Conservation (phyloP, 2,113 vertebrate species). For the Catharus bicknelli region DNA sequence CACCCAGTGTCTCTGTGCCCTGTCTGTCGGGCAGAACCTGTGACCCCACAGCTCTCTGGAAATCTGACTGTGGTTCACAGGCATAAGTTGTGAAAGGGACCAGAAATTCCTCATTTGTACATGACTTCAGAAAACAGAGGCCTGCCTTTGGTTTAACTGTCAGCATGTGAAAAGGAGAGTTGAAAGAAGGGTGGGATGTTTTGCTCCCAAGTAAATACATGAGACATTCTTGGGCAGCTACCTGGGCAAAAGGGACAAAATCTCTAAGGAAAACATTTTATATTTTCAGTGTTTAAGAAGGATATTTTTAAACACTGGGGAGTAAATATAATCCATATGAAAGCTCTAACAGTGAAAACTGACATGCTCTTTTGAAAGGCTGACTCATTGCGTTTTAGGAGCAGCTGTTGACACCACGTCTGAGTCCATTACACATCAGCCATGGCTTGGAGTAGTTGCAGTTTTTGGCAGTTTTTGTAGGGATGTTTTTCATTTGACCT, state of each 20-base stretch:
- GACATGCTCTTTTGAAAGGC: constrained; percentile 29
- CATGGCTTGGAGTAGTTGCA: constrained; percentile 9
- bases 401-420: constrained; percentile 51
- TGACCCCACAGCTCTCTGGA: not conserved
- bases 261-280: not conserved
- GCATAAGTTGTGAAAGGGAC: not conserved
- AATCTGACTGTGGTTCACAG: not conserved
- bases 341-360: constrained; percentile 22
- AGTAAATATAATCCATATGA: constrained; percentile 30
- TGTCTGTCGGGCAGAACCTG: not conserved
- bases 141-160: not conserved
- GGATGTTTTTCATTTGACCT: constrained; percentile 60
- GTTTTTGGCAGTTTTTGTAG: constrained; percentile 44
- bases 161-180: not conserved
- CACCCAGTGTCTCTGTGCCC: not conserved
- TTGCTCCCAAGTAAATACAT: not conserved
- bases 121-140: not conserved
- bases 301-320: constrained; percentile 24
- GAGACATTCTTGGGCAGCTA: not conserved
- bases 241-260: not conserved
- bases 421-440: constrained; percentile 43
- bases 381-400: constrained; percentile 40
- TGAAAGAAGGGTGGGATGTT: not conserved
- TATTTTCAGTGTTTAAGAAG: constrained; percentile 4
- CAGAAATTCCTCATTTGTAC: not conserved